Conservation (phyloP, 1,140 invertebrate species). For the Heliconius eleuchia region DNA sequence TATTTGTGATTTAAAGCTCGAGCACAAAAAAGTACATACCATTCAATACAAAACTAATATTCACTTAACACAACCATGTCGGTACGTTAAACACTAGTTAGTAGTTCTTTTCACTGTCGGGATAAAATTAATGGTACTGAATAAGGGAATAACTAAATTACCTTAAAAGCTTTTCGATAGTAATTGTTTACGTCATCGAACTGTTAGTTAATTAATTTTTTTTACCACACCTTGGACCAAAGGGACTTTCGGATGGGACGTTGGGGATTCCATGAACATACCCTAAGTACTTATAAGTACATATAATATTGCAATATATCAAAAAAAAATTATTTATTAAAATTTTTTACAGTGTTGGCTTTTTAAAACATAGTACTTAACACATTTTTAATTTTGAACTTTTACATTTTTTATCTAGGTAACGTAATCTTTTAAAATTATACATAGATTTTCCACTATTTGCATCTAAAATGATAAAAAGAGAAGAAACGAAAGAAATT, state of each 20-base stretch:
- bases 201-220: background rate
- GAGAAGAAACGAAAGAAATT: background rate
- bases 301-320: too few species aligned
- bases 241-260: background rate
- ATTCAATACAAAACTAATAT: background rate
- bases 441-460: background rate
- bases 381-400: too few species aligned
- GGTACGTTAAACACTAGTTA: background rate
- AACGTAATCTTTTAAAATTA: too few species aligned
- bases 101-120: background rate
- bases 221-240: background rate
- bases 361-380: too few species aligned
- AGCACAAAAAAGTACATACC: too few species aligned
- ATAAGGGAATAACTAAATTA: background rate
- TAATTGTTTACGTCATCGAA: slow-evolving; percentile 1
- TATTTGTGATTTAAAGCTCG: too few species aligned
- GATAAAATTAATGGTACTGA: background rate
- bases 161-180: background rate
- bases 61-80: background rate
- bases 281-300: too few species aligned
- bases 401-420: too few species aligned
- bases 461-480: background rate
- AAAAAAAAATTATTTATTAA: too few species aligned
- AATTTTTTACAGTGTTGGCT: too few species aligned
- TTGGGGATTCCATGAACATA: background rate